Base-by-base conservation (phyloP, 2,113 vertebrate genomes). In the Corapipo altera region DNA sequence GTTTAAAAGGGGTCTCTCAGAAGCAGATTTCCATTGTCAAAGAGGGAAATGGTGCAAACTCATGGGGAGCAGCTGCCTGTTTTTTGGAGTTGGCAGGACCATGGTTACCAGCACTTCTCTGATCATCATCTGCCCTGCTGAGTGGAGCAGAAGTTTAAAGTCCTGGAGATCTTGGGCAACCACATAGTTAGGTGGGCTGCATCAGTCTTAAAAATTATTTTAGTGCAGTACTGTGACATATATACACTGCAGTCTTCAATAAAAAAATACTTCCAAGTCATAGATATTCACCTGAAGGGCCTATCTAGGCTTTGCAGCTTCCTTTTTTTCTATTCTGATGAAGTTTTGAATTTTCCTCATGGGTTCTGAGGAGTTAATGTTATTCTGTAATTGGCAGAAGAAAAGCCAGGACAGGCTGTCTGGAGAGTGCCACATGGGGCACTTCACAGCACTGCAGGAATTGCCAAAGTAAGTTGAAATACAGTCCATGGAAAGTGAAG, bases 91-190 rank as follows among this genome's bases (percentile, higher is more conserved):
- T 0, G 1, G 9, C 16, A 33, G 49, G 18, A 61, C 23, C 2
- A 1, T 1, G 21, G 55, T 26, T 1, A 8, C 14, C 66, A 69
- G 48, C 37, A 81, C 22, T 15, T 61, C 65, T 61, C n/a, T 46
- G 65, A 58, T 19, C 12, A 33, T 37, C 5, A 1, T 28, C 32
- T 12, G 5, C 64, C 14, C n/a, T 3, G 3, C 33, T 0, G 3
- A 59, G 55, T 22, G n/a, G 28, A 78, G 27, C 48, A 59, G 75
- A 64, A 69, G 28, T 15, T 27, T 11, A 59, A 78, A 33, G 28
- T 39, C 43, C 69, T 89, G 44, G 55, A 89, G 69, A 61, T 41
- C 72, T 84, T 5, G 1, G 35, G 51, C 44, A 88, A 59, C 39
- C 58, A 66, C 7, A 7, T 24, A 58, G 55, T 91, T 86, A 66